phyloP scores from a whole-genome alignment of 2,888 invertebrate species.

The Sturmia bella region DNA sequence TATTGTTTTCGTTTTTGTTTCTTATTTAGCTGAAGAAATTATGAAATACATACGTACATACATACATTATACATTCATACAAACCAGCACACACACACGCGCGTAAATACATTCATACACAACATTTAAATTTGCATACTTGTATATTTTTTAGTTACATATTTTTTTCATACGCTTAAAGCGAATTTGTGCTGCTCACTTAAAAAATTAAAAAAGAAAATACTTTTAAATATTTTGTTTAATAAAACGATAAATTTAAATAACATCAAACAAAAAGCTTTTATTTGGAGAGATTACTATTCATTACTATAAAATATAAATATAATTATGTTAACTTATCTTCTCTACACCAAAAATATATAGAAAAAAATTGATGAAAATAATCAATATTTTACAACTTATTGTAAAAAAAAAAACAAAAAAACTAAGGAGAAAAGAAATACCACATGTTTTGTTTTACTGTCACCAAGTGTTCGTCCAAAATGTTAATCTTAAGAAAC shows the following conservation, averaged over 20 bases:
- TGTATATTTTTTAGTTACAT: constrained; percentile 57
- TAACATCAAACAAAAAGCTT: constrained; percentile 61
- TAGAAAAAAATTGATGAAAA: constrained; percentile 36
- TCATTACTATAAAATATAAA: constrained; percentile 40
- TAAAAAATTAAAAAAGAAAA: constrained; percentile 61
- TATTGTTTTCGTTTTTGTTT: constrained; percentile 56
- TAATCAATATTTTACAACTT: constrained; percentile 41
- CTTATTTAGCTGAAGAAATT: constrained; percentile 52
- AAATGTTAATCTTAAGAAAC: constrained; percentile 52
- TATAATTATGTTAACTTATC: constrained; percentile 45
- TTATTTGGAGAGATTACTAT: constrained; percentile 64
- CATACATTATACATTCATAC: constrained; percentile 24
- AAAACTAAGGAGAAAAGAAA: constrained; percentile 27
- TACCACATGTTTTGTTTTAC: constrained; percentile 60
- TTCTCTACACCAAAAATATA: constrained; percentile 50
- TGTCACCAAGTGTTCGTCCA: constrained; percentile 69
- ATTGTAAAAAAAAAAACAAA: constrained; percentile 44
- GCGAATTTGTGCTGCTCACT: constrained; percentile 67
- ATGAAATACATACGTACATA: constrained; percentile 18
- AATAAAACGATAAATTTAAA: constrained; percentile 51
- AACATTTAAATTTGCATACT: constrained; percentile 6
- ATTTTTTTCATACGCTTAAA: constrained; percentile 61
- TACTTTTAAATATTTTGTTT: constrained; percentile 66
- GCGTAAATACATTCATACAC: constrained; percentile 12
- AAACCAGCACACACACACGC: constrained; percentile 31